These are phyloP conservation scores for Sialia sialis DNA, from an alignment of 2,113 vertebrate species.

Conservation along the genomic window DNA sequence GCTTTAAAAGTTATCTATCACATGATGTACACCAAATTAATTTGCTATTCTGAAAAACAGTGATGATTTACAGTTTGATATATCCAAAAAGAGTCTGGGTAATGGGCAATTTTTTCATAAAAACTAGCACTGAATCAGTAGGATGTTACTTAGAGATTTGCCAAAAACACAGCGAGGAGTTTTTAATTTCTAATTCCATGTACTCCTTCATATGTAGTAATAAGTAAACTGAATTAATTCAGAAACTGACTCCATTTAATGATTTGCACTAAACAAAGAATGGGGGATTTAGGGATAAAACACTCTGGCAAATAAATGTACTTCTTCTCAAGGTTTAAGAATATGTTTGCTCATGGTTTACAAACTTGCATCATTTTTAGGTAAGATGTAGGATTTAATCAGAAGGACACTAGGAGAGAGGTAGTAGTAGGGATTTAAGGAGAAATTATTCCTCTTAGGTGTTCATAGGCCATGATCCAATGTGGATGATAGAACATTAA, in stretches of 20 bases:
- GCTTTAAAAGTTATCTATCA: not conserved
- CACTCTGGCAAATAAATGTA: not conserved
- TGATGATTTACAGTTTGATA: not conserved
- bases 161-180: not conserved
- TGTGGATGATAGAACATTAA: not conserved
- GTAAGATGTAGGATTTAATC: not conserved
- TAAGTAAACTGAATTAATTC: not conserved
- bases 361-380: not conserved
- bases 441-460: not conserved
- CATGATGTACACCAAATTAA: not conserved
- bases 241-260: not conserved
- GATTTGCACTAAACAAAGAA: not conserved
- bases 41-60: not conserved
- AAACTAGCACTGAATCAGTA: not conserved
- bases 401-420: not conserved
- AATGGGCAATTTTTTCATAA: not conserved
- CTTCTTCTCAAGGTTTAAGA: not conserved
- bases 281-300: not conserved
- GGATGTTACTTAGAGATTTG: not conserved
- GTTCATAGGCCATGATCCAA: not conserved
- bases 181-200: not conserved
- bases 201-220: not conserved
- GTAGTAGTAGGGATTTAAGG: not conserved
- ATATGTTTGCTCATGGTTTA: not conserved
- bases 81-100: not conserved